These are phyloP conservation scores for Syngnathus scovelli DNA, from an alignment of 2,113 vertebrate species.

Conservation along the genomic window DNA sequence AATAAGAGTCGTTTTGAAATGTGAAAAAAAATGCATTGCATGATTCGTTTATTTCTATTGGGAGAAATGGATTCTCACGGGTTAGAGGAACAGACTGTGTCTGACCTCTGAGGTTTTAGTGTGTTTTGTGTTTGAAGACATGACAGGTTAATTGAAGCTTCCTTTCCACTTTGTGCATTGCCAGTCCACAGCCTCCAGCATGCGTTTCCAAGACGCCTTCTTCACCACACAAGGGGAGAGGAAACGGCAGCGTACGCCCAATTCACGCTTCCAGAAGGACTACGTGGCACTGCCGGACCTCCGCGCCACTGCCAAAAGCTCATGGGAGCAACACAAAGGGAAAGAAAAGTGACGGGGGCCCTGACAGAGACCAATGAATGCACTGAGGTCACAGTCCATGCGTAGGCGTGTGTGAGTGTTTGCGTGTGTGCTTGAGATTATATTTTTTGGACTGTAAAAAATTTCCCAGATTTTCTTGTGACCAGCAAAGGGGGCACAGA, in stretches of 20 bases:
- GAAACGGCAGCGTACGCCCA: conserved; percentile 86
- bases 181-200: conserved; percentile 92
- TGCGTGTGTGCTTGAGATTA: conserved; percentile 5
- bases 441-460: conserved; percentile 5
- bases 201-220: conserved; percentile 94
- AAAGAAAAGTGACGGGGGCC: conserved; percentile 57
- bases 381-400: conserved; percentile 48
- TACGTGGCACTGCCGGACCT: conserved; percentile 87
- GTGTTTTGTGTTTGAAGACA: not conserved
- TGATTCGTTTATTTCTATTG: not conserved
- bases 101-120: not conserved
- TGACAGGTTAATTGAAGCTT: not conserved
- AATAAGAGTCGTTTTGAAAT: too few relatives aligned
- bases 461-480: conserved; percentile 12
- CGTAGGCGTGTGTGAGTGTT: not conserved
- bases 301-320: conserved; percentile 74
- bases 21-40: not conserved
- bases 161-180: conserved; percentile 45
- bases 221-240: conserved; percentile 85
- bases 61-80: not conserved
- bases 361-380: conserved; percentile 46
- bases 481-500: conserved; percentile 6
- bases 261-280: conserved; percentile 89
- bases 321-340: conserved; percentile 77
- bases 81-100: not conserved